Evolutionary conservation across 1,140 invertebrate genomes (phyloP), one percentile per base, ranked within the genome.

Genomic region (Neotoxoptera formosana): DNA sequence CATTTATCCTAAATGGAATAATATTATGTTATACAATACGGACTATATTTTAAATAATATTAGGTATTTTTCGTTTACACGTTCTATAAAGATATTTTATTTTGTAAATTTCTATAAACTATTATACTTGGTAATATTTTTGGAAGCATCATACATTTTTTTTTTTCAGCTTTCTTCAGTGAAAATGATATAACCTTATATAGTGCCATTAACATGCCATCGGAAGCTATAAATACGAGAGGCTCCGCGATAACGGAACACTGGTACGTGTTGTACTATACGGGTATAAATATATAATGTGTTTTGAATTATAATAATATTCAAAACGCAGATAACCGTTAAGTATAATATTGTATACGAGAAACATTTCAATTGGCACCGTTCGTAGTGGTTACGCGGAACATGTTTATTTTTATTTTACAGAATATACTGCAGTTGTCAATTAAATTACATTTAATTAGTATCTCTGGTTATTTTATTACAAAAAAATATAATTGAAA

Each of bases 191-290:
- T 34, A 83, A 48, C 67, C 86, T 48, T 90, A 90, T 90, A 51
- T 36, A 51, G 47, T 48, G 45, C 30, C 67, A 83, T 91, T 45
- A 83, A 91, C 90, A 91, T 83, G 90, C 67, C 67, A 83, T 91
- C 67, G 67, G 90, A 91, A 91, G 45, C 90, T 91, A 91, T 91
- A 91, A 91, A 91, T 83, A 91, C 67, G 67, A 81, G 67, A 81
- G 0, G 47, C 45, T 36, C 20, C 20, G n/a, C n/a, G 90, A 91
- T 91, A 91, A 91, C 60, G 67, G 45, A 45, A 81, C 90, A 34
- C 67, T 83, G 67, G 67, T 91, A 91, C 45, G 90, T 91, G 45
- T 48, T n/a, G 25, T 34, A 51, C n/a, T 45, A 91, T 53, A 91
- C 67, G 60, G n/a, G 47, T 30, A 76, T 34, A 91, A 91, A 91